Conservation (phyloP, 2,888 invertebrate species). For the Molanna angustata region DNA sequence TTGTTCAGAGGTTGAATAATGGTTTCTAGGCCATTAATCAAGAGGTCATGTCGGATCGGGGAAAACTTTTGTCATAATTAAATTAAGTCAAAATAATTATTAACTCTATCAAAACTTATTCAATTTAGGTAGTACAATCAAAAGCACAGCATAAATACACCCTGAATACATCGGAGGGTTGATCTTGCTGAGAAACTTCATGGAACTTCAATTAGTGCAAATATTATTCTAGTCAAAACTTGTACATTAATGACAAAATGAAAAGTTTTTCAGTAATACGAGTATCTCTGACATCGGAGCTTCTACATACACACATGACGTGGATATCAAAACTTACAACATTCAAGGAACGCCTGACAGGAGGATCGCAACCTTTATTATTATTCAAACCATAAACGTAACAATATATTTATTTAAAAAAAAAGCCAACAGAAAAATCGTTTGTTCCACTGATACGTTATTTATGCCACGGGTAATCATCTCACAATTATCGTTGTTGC, state of each 20-base stretch:
- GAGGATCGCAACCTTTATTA: background rate
- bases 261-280: conserved; percentile 12
- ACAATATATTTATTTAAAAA: too few relatives aligned
- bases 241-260: conserved; percentile 22
- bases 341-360: background rate
- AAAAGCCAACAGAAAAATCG: too few relatives aligned
- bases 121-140: conserved; percentile 17
- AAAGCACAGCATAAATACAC: conserved; percentile 9
- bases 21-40: too few relatives aligned
- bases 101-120: conserved; percentile 20
- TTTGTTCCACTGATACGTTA: too few relatives aligned
- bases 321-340: background rate
- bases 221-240: conserved; percentile 21
- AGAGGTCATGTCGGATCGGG: too few relatives aligned
- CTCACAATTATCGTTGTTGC: too few relatives aligned
- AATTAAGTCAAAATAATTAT: conserved; percentile 8
- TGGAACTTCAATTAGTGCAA: conserved; percentile 12
- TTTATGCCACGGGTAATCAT: too few relatives aligned
- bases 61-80: too few relatives aligned
- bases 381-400: too few relatives aligned
- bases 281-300: conserved; percentile 11
- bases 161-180: conserved; percentile 7
- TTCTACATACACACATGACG: conserved; percentile 1
- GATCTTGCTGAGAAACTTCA: conserved; percentile 5
- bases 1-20: too few relatives aligned